Evolutionary conservation across 2,113 vertebrate species (phyloP), one percentile per base, ranked within the genome.

Genomic region (Mesoclemmys tuberculata): DNA sequence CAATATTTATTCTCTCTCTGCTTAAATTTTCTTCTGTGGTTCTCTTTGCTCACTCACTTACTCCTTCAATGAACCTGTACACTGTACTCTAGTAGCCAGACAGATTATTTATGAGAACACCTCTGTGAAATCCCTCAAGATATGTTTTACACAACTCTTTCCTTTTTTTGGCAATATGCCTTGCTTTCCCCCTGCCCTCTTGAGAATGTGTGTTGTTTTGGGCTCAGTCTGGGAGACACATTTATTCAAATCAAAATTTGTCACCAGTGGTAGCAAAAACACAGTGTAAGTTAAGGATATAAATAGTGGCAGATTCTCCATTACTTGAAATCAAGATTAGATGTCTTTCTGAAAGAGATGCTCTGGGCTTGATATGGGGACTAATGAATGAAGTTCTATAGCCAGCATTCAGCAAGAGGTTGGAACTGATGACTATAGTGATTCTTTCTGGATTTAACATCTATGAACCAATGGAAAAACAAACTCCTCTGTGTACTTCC

Each of bases 171-270:
- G 11, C 41, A 44, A 77, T 44, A 26, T 44, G 26, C 79, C 61
- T 75, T 29, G 87, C 58, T 55, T 1, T n/a, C 90, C 54, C 75
- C 74, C 88, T 26, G 91, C 12, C 6, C 92, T 89, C 11, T 89
- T 94, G 64, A 68, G 93, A 94, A 82, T 56, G 16, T n/a, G 46
- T 2, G 1, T 10, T 79, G 5, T 92, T 0, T 93, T 92, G 88
- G 92, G 85, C 92, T 94, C 91, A 68, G 75, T 26, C 86, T 83
- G 27, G 1, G 75, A 64, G 92, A 93, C 80, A 93, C 14, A 92
- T 61, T 90, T 90, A 71, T 81, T 92, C 88, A 84, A 56, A 31
- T 48, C 78, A 93, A 38, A 29, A 1, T 35, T 1, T 41, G 77
- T 87, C 96, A 94, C 85, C 48, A 38, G 6, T 81, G 35, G 55